These are phyloP conservation scores for Hypomecis punctinalis DNA, from an alignment of 2,888 invertebrate genomes.

Conservation along the genomic window DNA sequence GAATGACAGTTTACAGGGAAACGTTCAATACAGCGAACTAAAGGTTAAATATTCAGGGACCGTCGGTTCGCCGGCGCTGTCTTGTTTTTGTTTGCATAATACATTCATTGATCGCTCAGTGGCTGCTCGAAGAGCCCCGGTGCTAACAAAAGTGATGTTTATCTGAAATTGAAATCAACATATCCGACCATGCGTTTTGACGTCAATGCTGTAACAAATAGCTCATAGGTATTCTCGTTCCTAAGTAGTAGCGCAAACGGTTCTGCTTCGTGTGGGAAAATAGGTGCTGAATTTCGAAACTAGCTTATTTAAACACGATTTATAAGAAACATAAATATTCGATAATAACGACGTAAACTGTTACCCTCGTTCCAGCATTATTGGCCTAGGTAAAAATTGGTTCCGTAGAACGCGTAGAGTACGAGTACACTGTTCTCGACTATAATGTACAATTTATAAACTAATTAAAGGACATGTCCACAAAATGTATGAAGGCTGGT, in stretches of 20 bases:
- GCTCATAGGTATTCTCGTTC: slow-evolving; percentile 11
- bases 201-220: slow-evolving; percentile 46
- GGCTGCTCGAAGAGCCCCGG: slow-evolving; percentile 44
- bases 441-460: too few species aligned
- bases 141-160: slow-evolving; percentile 55
- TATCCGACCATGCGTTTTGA: slow-evolving; percentile 50
- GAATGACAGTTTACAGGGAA: slow-evolving; percentile 26
- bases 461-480: too few species aligned
- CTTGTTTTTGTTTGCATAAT: slow-evolving; percentile 72
- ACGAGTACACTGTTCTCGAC: too few species aligned
- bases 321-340: too few species aligned
- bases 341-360: too few species aligned
- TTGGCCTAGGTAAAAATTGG: too few species aligned
- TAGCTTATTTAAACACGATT: neutral
- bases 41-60: slow-evolving; percentile 73
- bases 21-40: slow-evolving; percentile 61
- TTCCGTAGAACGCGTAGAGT: too few species aligned
- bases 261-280: neutral
- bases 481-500: too few species aligned
- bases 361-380: too few species aligned
- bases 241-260: slow-evolving; percentile 13
- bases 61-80: slow-evolving; percentile 46
- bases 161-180: slow-evolving; percentile 66
- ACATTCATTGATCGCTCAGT: slow-evolving; percentile 73
- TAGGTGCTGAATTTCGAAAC: slow-evolving; percentile 6